These are phyloP conservation scores for Hydrozoanthus tunicans DNA, from an alignment of 64 coral and sea anemone species.

Conservation along the genomic window DNA sequence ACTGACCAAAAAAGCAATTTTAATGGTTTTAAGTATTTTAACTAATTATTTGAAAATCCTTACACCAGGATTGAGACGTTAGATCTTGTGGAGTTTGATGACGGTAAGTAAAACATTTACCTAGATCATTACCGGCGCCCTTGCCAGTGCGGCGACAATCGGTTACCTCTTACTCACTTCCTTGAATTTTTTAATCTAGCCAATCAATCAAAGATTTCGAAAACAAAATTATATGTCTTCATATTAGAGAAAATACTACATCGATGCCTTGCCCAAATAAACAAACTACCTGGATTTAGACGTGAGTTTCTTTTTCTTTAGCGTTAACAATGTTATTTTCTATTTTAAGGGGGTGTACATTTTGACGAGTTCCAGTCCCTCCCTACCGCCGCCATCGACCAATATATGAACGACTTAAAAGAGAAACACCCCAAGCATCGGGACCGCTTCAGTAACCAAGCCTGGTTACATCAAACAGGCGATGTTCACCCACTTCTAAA, in stretches of 20 bases:
- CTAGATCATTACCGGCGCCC: no score
- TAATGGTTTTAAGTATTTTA: background rate
- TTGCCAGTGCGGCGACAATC: no score
- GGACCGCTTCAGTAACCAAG: constrained; percentile 92
- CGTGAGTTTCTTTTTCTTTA: background rate
- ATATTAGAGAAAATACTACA: no score
- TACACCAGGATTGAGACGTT: background rate
- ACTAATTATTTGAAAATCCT: background rate
- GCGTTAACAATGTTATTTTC: background rate
- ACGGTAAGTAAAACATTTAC: constrained; percentile 6
- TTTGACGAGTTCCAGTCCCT: constrained; percentile 65
- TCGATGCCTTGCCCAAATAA: no score
- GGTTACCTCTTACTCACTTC: no score
- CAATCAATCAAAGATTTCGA: no score
- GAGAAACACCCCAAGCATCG: constrained; percentile 77
- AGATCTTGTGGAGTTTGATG: constrained; percentile 32
- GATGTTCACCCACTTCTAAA: constrained; percentile 57
- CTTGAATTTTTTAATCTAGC: no score
- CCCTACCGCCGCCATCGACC: constrained; percentile 77
- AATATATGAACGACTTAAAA: constrained; percentile 78
- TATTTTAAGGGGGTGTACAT: constrained; percentile 54
- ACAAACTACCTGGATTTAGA: no score
- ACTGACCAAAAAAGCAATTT: no score
- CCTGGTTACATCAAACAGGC: constrained; percentile 78
- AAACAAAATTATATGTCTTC: no score